Evolutionary conservation across 2,888 invertebrate genomes (phyloP), one percentile per base, ranked within the genome.

Genomic region (Melolontha melolontha): DNA sequence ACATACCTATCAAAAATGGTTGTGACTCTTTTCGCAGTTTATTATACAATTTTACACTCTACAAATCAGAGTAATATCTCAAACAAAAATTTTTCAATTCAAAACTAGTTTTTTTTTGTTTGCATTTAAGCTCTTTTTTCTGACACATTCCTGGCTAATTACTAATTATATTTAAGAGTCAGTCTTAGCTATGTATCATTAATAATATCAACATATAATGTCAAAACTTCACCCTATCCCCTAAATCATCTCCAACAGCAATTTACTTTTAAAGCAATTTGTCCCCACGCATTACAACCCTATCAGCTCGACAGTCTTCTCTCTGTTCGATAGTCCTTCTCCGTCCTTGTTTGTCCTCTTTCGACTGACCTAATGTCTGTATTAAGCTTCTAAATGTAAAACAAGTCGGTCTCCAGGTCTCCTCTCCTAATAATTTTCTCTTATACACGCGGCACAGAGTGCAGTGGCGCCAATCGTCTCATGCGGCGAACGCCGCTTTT

Each of bases 391-490:
- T 7, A 44, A 57, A 57, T 57, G 57, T 42, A 44, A 57, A 57
- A 44, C 42, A 57, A 42, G 42, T 42, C 41, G 41, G 57, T 40
- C 42, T 41, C 14, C 57, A n/a, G 12, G 57, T 44, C 57, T 57
- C 41, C 57, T 57, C 57, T 57, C 57, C 57, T 57, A 57, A 57
- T 57, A 57, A 57, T 57, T 57, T 42, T 57, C 57, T 57, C 57
- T 44, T 57, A 57, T 57, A 63, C 29, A 41, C 50, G 16, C 50
- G 44, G 57, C 52, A 52, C 59, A 67, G 65, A 70, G 66, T 62
- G 70, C 73, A 72, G 75, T 78, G 80, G 80, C 80, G 80, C 80
- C 80, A 79, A 74, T 68, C 75, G 74, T 80, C 79, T 77, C 78
- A 75, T 74, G 76, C 74, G 73, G 73, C 76, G 72, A 50, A 42